Percentiles rank a stretch among this genome's conserved stretches.
Conservation (phyloP, 2,797 vertebrate genomes). For the Phrynocephalus guinanensis region DNA sequence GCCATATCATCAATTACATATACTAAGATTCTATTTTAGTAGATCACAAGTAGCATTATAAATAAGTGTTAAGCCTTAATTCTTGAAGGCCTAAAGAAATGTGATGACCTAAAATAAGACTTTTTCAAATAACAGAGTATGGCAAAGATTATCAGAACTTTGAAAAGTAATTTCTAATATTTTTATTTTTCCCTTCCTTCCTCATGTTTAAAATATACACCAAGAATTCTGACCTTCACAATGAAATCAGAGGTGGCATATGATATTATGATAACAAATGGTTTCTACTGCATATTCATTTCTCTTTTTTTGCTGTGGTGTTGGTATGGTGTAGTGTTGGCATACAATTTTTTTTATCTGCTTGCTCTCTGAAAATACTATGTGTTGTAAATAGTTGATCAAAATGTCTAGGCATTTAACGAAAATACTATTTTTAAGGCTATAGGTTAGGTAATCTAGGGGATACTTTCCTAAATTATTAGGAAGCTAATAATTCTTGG, state of each 20-base stretch:
- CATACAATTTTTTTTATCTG: not conserved
- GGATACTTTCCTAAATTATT: conserved; percentile 4
- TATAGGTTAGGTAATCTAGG: conserved; percentile 8
- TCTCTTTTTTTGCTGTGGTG: not conserved
- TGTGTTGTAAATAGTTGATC: conserved; percentile 7
- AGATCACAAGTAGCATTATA: not conserved
- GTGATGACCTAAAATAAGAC: not conserved
- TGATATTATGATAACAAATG: conserved; percentile 5
- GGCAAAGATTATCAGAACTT: not conserved
- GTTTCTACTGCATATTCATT: not conserved
- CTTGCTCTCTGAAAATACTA: not conserved
- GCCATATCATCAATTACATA: conserved; percentile 10
- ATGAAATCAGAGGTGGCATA: conserved; percentile 8
- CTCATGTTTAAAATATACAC: not conserved
- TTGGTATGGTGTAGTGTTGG: not conserved
- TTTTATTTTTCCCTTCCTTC: too few species aligned
- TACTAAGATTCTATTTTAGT: not conserved
- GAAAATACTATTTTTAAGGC: not conserved
- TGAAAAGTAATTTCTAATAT: too few species aligned
- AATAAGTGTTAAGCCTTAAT: not conserved
- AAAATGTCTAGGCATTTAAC: not conserved
- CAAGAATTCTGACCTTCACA: not conserved
- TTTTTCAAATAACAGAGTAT: conserved; percentile 1
- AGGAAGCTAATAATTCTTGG: conserved; percentile 17
- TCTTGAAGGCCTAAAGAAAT: conserved; percentile 24